phyloP scores from a whole-genome alignment of 2,888 invertebrate species.

The Steinernema carpocapsae region DNA sequence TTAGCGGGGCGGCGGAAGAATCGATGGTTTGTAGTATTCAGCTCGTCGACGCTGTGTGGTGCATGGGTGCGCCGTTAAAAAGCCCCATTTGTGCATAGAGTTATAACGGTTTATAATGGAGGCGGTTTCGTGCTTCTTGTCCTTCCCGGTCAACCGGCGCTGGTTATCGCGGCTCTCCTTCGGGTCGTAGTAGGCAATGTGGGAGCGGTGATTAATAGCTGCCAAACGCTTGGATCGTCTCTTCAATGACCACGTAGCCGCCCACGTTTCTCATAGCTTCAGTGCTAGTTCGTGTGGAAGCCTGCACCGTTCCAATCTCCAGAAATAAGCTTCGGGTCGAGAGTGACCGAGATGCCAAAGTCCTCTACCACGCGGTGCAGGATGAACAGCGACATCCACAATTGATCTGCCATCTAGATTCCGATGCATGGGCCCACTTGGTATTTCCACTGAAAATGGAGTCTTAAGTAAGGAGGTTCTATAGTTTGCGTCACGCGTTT shows the following conservation, averaged over 20 bases:
- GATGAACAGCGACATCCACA: conserved; percentile 70
- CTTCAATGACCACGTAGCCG: conserved; percentile 81
- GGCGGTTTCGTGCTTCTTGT: conserved; percentile 92
- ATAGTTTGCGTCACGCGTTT: too few species aligned
- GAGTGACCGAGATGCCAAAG: conserved; percentile 69
- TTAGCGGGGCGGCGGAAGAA: too few species aligned
- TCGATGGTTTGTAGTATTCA: too few species aligned
- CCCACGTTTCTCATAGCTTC: conserved; percentile 79
- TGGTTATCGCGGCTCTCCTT: conserved; percentile 93
- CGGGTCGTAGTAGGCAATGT: conserved; percentile 94
- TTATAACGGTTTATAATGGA: too few species aligned
- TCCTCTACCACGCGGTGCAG: conserved; percentile 71
- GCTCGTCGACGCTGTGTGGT: too few species aligned
- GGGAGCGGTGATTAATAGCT: conserved; percentile 84
- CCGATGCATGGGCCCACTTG: conserved; percentile 72
- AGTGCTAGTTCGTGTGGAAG: conserved; percentile 92
- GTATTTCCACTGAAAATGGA: conserved; percentile 52
- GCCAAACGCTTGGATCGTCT: conserved; percentile 88
- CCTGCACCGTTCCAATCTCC: conserved; percentile 74
- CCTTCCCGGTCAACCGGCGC: conserved; percentile 88
- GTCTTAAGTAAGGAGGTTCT: too few species aligned
- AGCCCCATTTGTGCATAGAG: too few species aligned
- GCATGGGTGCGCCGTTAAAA: too few species aligned
- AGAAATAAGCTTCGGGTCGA: conserved; percentile 71
- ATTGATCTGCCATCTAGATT: conserved; percentile 70